Percentiles rank a stretch among this genome's conserved stretches.
Evolutionary conservation across 2,113 vertebrate species (phyloP).

Genomic region (Plecturocebus donacophilus): DNA sequence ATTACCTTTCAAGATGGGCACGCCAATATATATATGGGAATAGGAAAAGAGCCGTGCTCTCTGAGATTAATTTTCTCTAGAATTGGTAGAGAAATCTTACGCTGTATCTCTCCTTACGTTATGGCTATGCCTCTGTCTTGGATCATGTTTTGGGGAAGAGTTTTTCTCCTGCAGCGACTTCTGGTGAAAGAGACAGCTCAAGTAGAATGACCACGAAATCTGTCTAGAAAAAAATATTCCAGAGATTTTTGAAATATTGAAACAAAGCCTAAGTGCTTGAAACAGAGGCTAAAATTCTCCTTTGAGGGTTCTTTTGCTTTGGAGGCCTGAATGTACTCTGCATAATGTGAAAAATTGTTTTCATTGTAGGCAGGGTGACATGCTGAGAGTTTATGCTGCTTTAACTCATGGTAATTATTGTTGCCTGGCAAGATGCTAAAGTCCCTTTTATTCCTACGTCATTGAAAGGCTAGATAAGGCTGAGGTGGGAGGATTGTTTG

Average conservation of each 20-base stretch:
- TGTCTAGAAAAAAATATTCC: not conserved
- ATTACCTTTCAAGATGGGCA: conserved; percentile 37
- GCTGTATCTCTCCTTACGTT: not conserved
- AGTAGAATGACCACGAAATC: not conserved
- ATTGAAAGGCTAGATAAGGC: not conserved
- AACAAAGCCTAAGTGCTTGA: not conserved
- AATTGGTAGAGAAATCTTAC: not conserved
- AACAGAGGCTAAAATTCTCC: conserved; percentile 19
- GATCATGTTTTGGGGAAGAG: conserved; percentile 16
- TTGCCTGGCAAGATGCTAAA: conserved; percentile 13
- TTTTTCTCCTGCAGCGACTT: conserved; percentile 23
- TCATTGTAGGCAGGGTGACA: not conserved
- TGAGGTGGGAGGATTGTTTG: too few relatives aligned
- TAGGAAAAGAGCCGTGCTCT: not conserved
- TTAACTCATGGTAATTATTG: not conserved
- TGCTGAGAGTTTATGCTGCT: conserved; percentile 4
- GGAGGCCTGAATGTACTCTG: not conserved
- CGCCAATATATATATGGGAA: not conserved
- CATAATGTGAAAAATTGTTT: not conserved
- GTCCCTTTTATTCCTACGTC: not conserved
- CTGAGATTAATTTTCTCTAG: conserved; percentile 7
- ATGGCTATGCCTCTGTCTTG: not conserved
- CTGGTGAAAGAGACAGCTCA: not conserved
- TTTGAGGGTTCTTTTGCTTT: conserved; percentile 26
- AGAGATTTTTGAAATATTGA: not conserved